Base-by-base conservation (phyloP, 1,140 invertebrate genomes). In the Diachasma alloeum region DNA sequence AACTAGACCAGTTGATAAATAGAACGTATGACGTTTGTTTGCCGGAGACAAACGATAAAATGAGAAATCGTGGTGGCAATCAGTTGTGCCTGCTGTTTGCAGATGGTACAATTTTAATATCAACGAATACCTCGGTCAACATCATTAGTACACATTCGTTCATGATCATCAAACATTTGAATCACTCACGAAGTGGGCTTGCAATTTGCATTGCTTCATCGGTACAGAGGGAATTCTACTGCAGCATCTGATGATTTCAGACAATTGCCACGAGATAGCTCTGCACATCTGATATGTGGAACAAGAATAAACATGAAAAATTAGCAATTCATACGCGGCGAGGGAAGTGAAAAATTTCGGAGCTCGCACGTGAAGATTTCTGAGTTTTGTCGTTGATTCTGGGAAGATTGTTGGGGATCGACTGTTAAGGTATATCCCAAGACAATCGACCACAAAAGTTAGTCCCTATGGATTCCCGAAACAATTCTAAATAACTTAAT, bases 211-310 rank as follows among this genome's bases (percentile, higher is more conserved):
- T 63, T 6, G 24, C 19, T 11, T 26, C 42, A 72, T 69, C 77
- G 77, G 70, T 75, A 78, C 48, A 22, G 53, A 19, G 67, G 77
- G 19, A 44, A 53, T 68, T 46, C 53, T 75, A 37, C 59, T 19
- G 56, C 67, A 13, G 11, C 22, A 10, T 26, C 37, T 37, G n/a
- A 15, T 39, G 31, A 63, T 70, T 73, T 15, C 77, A 19, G 48
- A 24, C 1, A 68, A 73, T 72, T n/a, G 44, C 77, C 73, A 53
- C 56, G 44, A 78, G 77, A 78, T 78, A 72, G 77, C 77, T 69
- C 74, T 75, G 53, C 39, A 37, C 10, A 74, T 44, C 37, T 19
- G 24, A 44, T 44, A 59, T 59, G 19, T 59, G 17, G 53, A 59
- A 59, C 8, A 6, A 59, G 31, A 31, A 31, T 31, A 31, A 31